Evolutionary conservation across 2,888 invertebrate genomes (phyloP).

Genomic region (Noctua janthina): DNA sequence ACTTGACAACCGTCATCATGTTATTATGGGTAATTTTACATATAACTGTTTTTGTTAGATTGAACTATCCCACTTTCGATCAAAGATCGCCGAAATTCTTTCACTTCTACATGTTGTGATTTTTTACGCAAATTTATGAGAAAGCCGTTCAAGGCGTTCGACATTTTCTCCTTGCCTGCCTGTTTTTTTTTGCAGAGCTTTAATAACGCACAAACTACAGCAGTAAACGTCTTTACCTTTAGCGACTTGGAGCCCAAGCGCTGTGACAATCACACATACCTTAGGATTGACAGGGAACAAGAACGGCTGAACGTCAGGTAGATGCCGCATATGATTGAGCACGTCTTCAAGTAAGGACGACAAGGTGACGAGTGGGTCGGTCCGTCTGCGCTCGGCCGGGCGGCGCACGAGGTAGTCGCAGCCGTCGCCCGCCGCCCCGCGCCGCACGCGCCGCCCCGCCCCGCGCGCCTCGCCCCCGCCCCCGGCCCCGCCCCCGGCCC

Average conservation of each 20-base stretch:
- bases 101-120: background rate
- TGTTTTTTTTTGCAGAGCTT: background rate
- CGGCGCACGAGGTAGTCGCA: conserved; percentile 96
- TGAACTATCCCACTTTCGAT: background rate
- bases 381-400: conserved; percentile 97
- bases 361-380: conserved; percentile 98
- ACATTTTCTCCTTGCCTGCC: background rate
- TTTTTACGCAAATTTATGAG: background rate
- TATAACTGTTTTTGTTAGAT: background rate
- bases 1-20: background rate
- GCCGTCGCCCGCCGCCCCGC: conserved; percentile 81
- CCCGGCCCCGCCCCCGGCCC: conserved; percentile 78
- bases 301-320: conserved; percentile 98
- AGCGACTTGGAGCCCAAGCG: too few relatives aligned
- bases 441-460: conserved; percentile 91
- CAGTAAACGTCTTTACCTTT: background rate
- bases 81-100: background rate
- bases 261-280: conserved; percentile 82
- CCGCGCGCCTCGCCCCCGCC: conserved; percentile 80
- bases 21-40: background rate
- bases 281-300: conserved; percentile 98
- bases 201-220: background rate
- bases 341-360: conserved; percentile 97
- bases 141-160: background rate
- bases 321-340: conserved; percentile 96